A percentile compares a stretch with the other conserved stretches of the same genome.
These are phyloP conservation scores for Benitochromis conjunctus DNA, from an alignment of 2,113 vertebrate genomes.

Conservation along the genomic window DNA sequence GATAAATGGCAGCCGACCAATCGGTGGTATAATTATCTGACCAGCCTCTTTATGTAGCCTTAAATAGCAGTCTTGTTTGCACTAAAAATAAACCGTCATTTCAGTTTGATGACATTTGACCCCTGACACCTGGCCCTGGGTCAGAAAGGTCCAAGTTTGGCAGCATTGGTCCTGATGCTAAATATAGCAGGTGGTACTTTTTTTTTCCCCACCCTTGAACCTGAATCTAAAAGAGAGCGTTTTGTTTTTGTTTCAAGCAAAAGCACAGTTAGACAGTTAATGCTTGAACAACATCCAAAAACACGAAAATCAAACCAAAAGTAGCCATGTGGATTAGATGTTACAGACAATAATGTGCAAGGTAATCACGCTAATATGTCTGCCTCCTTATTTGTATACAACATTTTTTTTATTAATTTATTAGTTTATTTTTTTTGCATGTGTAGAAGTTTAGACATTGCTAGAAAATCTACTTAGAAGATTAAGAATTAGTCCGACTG, in stretches of 20 bases:
- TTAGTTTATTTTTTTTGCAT: too few relatives aligned
- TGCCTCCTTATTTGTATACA: not conserved
- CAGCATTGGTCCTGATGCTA: conserved; percentile 44
- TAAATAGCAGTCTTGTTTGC: conserved; percentile 68
- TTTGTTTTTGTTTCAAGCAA: not conserved
- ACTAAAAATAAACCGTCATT: conserved; percentile 70
- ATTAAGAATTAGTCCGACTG: not conserved
- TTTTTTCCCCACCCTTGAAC: conserved; percentile 34
- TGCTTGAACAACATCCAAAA: not conserved
- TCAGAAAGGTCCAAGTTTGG: conserved; percentile 31
- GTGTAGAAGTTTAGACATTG: not conserved
- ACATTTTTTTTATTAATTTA: not conserved
- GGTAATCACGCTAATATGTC: not conserved
- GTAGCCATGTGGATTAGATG: not conserved
- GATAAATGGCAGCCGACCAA: conserved; percentile 66
- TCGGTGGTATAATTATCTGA: conserved; percentile 65
- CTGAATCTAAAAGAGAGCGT: not conserved
- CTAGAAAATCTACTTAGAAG: not conserved
- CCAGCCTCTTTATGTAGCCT: conserved; percentile 60
- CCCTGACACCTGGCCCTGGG: conserved; percentile 49
- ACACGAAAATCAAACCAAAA: not conserved
- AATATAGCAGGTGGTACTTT: conserved; percentile 40
- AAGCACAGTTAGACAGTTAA: not conserved
- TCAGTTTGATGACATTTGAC: conserved; percentile 55
- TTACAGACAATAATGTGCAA: not conserved